phyloP scores from a whole-genome alignment of 2,888 invertebrate species.

The Sicus ferrugineus region DNA sequence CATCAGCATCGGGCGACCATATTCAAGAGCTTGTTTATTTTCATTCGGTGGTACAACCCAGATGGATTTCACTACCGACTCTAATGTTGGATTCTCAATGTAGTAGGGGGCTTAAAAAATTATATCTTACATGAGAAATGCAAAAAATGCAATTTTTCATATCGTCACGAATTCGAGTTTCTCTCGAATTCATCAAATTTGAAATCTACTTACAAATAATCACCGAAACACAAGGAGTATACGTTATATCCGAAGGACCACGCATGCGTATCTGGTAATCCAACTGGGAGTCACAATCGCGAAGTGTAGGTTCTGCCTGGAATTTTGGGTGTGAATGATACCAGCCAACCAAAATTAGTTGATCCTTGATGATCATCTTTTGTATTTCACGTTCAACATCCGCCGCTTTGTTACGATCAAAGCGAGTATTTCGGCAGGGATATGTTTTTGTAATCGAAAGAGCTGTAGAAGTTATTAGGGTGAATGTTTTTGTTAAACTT shows the following conservation, averaged over 20 bases:
- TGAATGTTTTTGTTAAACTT: not conserved
- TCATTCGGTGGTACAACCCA: constrained; percentile 98
- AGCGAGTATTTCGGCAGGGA: constrained; percentile 84
- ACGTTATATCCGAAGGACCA: constrained; percentile 88
- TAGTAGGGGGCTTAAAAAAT: constrained; percentile 78
- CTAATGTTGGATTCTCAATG: constrained; percentile 79
- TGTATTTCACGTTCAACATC: constrained; percentile 84
- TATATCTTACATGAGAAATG: constrained; percentile 33
- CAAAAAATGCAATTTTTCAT: not conserved
- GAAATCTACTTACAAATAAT: constrained; percentile 82
- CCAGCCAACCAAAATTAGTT: constrained; percentile 89
- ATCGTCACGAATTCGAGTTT: no score
- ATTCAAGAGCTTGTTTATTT: constrained; percentile 83
- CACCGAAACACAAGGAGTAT: constrained; percentile 90
- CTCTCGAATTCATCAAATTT: no score
- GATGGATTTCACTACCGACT: constrained; percentile 85
- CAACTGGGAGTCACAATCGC: constrained; percentile 91
- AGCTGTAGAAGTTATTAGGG: constrained; percentile 70
- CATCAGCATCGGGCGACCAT: constrained; percentile 90
- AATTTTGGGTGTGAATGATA: constrained; percentile 94
- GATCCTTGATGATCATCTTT: constrained; percentile 81
- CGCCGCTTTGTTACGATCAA: constrained; percentile 78
- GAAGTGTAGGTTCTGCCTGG: constrained; percentile 84
- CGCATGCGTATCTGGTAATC: constrained; percentile 96
- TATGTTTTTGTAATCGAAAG: constrained; percentile 87